Conservation (phyloP, 1,140 invertebrate genomes). For the Halictus rubicundus region DNA sequence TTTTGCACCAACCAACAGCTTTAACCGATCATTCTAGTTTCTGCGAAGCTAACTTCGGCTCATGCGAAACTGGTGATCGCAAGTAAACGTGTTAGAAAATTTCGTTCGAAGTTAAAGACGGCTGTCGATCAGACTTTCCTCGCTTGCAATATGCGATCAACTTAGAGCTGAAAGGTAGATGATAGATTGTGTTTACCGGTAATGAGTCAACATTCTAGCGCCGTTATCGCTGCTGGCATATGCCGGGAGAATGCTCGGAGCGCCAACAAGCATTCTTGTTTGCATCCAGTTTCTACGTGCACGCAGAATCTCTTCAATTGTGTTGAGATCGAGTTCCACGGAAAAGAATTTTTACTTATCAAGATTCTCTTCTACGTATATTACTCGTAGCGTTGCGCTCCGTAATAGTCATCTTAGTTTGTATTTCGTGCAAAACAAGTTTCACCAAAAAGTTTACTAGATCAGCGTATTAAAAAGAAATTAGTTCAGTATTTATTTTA, state of each 20-base stretch:
- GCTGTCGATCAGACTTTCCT: not conserved
- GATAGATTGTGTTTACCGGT: slow-evolving; percentile 69
- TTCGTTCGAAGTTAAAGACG: not conserved
- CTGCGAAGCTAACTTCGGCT: not conserved
- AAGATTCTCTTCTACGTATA: too few species aligned
- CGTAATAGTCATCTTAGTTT: too few species aligned
- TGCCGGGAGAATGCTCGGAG: slow-evolving; percentile 38
- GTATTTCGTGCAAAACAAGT: too few species aligned
- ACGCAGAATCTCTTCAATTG: slow-evolving; percentile 42
- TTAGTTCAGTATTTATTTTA: too few species aligned
- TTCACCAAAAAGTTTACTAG: too few species aligned
- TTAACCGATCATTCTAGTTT: too few species aligned
- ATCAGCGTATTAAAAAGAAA: too few species aligned
- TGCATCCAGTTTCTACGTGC: slow-evolving; percentile 63
- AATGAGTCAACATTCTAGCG: slow-evolving; percentile 67
- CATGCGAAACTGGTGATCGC: not conserved
- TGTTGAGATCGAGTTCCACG: slow-evolving; percentile 41
- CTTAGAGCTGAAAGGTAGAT: slow-evolving; percentile 37
- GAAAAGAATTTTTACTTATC: not conserved
- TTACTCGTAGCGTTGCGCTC: too few species aligned
- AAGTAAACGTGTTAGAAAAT: not conserved
- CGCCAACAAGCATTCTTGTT: slow-evolving; percentile 68
- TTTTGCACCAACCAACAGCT: too few species aligned
- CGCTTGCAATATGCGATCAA: not conserved
- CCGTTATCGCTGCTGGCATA: slow-evolving; percentile 27